Evolutionary conservation across 2,797 vertebrate species (phyloP), one percentile per base, ranked within the genome.

Genomic region (Pseudocheirus occidentalis): DNA sequence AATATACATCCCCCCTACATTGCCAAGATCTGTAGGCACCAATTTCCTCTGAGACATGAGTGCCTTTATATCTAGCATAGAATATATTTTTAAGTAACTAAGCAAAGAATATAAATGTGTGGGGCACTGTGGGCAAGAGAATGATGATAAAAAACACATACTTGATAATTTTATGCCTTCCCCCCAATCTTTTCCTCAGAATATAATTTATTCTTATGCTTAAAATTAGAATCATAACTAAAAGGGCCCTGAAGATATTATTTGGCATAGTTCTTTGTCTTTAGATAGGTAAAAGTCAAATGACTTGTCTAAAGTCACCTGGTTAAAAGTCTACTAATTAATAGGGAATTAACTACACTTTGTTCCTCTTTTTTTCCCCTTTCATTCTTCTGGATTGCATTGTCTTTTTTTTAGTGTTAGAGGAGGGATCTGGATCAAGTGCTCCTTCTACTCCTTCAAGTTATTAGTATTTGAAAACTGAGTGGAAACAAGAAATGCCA

Each of bases 81-180:
- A 31, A 92, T 94, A 28, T 40, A 2, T 95, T 97, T 96, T 81
- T 27, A 46, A 81, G 73, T 81, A 24, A 46, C 40, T 81, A 3
- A 46, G 73, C n/a, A 46, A 46, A 81, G 21, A 46, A 81, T 81
- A 81, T 10, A 18, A 73, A 73, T 24, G n/a, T 46, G 9, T 46
- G 7, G 21, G 73, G 40, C n/a, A 46, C 7, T 46, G 21, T 81
- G 40, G 21, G 21, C 21, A 24, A 81, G 73, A 46, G 18, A 81
- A 81, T 81, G 40, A 81, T 27, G 5, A 81, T 0, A 27, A 11
- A 40, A 81, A 46, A 46, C 27, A 46, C 24, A 9, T 81, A 81
- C 40, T 46, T 46, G 73, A 46, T 81, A 46, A 81, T 81, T 46
- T 24, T 81, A 81, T 46, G 40, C 2, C n/a, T 40, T 2, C 18